Percentiles rank a stretch among this genome's conserved stretches.
Evolutionary conservation across 2,888 invertebrate genomes (phyloP).

Genomic region (Lithosia quadra): DNA sequence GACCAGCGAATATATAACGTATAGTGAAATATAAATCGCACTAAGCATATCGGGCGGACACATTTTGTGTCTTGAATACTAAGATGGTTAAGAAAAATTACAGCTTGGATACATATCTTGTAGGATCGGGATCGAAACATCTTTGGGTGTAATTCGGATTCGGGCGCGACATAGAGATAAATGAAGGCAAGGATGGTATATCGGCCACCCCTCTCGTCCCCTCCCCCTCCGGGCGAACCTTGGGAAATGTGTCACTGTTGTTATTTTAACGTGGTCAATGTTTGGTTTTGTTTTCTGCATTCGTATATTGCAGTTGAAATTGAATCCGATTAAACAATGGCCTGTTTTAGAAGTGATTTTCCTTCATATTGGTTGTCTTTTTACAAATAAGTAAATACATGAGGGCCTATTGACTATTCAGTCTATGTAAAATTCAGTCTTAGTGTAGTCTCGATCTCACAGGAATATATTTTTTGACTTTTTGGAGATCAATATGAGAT

Average conservation of each 20-base stretch:
- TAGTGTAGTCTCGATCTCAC: too few relatives aligned
- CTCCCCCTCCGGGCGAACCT: conserved; percentile 52
- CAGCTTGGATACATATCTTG: conserved; percentile 73
- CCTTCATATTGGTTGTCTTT: neutral
- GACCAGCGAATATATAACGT: conserved; percentile 30
- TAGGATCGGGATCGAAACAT: conserved; percentile 69
- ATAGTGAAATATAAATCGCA: conserved; percentile 59
- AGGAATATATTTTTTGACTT: too few relatives aligned
- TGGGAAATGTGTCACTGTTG: conserved; percentile 58
- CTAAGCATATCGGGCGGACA: conserved; percentile 66
- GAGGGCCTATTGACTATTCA: too few relatives aligned
- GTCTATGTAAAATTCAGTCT: too few relatives aligned
- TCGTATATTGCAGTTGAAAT: conserved; percentile 23
- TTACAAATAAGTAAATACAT: too few relatives aligned
- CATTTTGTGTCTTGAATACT: conserved; percentile 74
- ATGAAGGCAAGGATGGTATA: conserved; percentile 63
- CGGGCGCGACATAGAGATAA: conserved; percentile 67
- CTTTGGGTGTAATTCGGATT: conserved; percentile 69
- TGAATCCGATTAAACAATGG: neutral
- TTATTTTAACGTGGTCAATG: conserved; percentile 49
- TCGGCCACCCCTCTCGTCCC: conserved; percentile 49
- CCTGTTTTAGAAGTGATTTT: neutral
- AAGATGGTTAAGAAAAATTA: conserved; percentile 76
- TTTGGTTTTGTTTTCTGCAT: conserved; percentile 43
- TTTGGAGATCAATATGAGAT: too few relatives aligned